phyloP scores from a whole-genome alignment of 2,888 invertebrate species.

The Adelphocoris suturalis region DNA sequence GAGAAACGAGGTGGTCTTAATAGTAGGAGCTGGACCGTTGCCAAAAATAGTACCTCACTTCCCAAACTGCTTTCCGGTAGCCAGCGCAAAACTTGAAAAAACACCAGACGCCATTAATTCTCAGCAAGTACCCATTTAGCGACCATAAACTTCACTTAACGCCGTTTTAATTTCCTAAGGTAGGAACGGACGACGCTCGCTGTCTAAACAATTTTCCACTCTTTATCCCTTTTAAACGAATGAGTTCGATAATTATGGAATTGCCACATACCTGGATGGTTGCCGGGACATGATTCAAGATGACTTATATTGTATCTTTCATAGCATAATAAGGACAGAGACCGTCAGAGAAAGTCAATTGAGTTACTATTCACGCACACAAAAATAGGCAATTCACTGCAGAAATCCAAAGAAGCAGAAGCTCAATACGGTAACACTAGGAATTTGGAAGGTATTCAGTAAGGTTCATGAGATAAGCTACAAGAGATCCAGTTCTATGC shows the following conservation, averaged over 20 bases:
- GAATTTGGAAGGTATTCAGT: no score
- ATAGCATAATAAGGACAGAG: no score
- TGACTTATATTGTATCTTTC: no score
- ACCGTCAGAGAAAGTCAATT: no score
- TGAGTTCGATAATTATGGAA: not conserved
- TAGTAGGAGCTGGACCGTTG: not conserved
- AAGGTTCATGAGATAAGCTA: no score
- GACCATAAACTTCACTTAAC: not conserved
- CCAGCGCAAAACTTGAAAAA: not conserved
- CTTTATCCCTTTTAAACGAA: not conserved
- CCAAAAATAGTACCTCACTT: not conserved
- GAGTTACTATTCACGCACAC: no score
- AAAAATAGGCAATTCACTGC: no score
- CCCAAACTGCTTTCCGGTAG: not conserved
- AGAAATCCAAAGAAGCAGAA: no score
- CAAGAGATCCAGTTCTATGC: no score
- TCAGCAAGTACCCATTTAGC: not conserved
- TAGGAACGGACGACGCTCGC: not conserved
- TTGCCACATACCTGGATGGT: conserved; percentile 13
- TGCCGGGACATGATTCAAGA: not conserved
- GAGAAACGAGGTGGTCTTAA: not conserved
- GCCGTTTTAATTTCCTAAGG: not conserved
- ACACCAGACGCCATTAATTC: not conserved
- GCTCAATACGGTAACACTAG: no score
- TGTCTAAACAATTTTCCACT: not conserved